These are phyloP conservation scores for Microcebus griseorufus DNA, from an alignment of 2,113 vertebrate genomes.

Conservation along the genomic window DNA sequence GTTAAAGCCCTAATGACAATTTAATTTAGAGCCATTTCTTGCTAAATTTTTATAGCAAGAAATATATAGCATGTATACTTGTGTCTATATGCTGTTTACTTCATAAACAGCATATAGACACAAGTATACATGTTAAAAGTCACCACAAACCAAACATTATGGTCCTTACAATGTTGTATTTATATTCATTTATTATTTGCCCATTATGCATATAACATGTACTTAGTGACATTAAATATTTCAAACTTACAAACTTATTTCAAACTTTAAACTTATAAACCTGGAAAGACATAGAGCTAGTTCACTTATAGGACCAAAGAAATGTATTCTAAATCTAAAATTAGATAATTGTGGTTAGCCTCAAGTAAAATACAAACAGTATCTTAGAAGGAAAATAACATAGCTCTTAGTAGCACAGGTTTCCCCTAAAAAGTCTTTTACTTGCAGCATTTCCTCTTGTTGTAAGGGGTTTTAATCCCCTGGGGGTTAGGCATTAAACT, in stretches of 20 bases:
- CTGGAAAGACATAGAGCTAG: neutral
- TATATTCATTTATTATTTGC: neutral
- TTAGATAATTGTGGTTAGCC: neutral
- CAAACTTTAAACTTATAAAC: neutral
- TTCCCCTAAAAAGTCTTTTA: neutral
- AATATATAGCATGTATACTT: no score
- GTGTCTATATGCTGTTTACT: neutral
- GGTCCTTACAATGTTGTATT: neutral
- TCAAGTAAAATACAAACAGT: slow-evolving; percentile 20
- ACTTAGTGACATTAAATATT: neutral
- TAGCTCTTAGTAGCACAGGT: neutral
- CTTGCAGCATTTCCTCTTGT: neutral
- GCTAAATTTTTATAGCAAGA: neutral
- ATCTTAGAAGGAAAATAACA: neutral
- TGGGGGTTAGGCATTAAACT: neutral
- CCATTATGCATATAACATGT: neutral
- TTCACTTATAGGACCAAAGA: neutral
- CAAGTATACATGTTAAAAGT: neutral
- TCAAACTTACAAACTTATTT: neutral
- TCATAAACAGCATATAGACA: neutral
- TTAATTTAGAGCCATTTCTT: neutral
- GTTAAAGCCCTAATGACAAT: neutral
- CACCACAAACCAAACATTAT: neutral
- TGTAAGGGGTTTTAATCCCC: neutral
- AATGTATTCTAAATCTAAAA: neutral